Evolutionary conservation across 2,113 vertebrate species (phyloP), one percentile per base, ranked within the genome.

Genomic region (Pseudopodoces humilis): DNA sequence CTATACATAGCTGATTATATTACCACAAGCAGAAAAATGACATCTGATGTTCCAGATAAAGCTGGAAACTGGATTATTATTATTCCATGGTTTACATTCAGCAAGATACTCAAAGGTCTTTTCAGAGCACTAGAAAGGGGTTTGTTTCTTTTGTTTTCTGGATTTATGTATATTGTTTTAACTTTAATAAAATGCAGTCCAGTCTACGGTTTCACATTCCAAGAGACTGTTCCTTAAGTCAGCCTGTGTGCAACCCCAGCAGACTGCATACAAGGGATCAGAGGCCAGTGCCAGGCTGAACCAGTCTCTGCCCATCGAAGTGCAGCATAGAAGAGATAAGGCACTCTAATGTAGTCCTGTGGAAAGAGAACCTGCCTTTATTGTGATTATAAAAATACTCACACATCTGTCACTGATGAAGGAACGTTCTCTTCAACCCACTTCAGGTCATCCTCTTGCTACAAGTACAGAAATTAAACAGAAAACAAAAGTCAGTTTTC

Each of bases 341-440:
- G n/a, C 27, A 37, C 80, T 49, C 10, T 62, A 23, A 33, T 39
- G 10, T 19, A 30, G 12, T 80, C 70, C 46, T 43, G 11, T 37
- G 31, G 63, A 35, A 30, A 68, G 69, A 69, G 13, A 94, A 46
- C 4, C 16, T 63, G 39, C 79, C 88, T 41, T 69, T 65, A 72
- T 8, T 63, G 15, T 24, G 33, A 52, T 53, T 65, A 71, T 15
- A 83, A 93, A 96, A 95, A 96, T 94, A 98, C 98, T 98, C 95
- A 98, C 98, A 98, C 98, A 28, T 98, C 98, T 94, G 98, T 98
- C 85, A 98, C 98, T 2, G 98, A 98, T 31, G 98, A 98, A 95
- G 98, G 98, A 85, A 98, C 98, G 10, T 98, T 98, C 82, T 98
- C 98, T 87, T 98, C 98, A 93, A 98, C 98, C 98, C 98, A 98